A percentile compares a stretch with the other conserved stretches of the same genome.
Evolutionary conservation across 1,140 invertebrate species (phyloP).

Genomic region (Dinoponera quadriceps): DNA sequence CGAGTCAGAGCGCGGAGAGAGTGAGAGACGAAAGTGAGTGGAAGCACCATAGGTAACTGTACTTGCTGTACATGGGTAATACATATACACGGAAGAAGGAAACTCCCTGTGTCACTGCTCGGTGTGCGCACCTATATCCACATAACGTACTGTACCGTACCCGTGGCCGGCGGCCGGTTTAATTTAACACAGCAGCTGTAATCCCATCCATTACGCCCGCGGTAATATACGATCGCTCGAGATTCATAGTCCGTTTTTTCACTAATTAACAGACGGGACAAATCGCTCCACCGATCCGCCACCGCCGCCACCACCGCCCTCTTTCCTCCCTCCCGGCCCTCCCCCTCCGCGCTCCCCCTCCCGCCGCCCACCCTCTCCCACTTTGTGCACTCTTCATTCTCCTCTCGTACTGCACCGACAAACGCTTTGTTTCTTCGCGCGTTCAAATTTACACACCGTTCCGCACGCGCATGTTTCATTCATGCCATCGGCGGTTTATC

Average conservation of each 20-base stretch:
- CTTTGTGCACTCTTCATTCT: slow-evolving; percentile 71
- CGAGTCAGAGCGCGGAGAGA: slow-evolving; percentile 37
- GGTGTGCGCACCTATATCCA: slow-evolving; percentile 80
- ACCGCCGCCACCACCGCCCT: slow-evolving; percentile 34
- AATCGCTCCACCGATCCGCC: slow-evolving; percentile 84
- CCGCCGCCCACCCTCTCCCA: slow-evolving; percentile 61
- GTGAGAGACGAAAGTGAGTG: slow-evolving; percentile 46
- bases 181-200: slow-evolving; percentile 87
- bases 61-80: slow-evolving; percentile 77
- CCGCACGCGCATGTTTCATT: slow-evolving; percentile 52
- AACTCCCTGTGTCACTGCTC: slow-evolving; percentile 74
- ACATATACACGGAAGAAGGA: slow-evolving; percentile 74
- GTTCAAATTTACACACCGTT: slow-evolving; percentile 70
- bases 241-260: slow-evolving; percentile 87
- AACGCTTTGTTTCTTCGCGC: slow-evolving; percentile 68
- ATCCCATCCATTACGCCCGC: slow-evolving; percentile 85
- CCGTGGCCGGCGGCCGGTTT: slow-evolving; percentile 84
- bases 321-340: slow-evolving; percentile 51
- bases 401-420: slow-evolving; percentile 57
- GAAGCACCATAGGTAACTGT: slow-evolving; percentile 77
- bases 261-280: slow-evolving; percentile 87
- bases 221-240: slow-evolving; percentile 86
- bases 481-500: slow-evolving; percentile 39
- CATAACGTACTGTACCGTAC: slow-evolving; percentile 80
- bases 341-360: slow-evolving; percentile 49